Conservation (phyloP, 2,797 vertebrate genomes). For the Lacerta bilineata region DNA sequence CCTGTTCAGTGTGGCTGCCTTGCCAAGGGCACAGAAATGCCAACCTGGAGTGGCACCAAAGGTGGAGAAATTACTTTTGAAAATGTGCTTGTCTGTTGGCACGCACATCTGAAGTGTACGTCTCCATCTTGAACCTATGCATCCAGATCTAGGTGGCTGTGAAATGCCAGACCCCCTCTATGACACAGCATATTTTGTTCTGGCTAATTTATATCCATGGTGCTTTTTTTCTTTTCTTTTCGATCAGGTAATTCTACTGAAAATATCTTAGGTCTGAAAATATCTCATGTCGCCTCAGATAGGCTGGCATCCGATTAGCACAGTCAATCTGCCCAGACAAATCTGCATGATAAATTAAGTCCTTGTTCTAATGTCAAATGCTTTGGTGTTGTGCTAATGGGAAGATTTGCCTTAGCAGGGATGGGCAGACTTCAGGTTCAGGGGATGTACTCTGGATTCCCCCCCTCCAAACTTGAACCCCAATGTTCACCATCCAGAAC, state of each 20-base stretch:
- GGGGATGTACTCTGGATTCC: too few species aligned
- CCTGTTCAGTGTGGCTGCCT: not conserved
- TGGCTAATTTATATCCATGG: not conserved
- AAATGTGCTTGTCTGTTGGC: not conserved
- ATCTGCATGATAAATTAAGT: not conserved
- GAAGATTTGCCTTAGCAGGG: too few species aligned
- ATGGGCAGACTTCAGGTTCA: too few species aligned
- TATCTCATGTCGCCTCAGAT: not conserved
- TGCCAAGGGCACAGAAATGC: slow-evolving; percentile 7
- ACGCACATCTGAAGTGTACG: not conserved
- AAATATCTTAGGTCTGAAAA: not conserved
- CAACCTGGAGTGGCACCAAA: not conserved
- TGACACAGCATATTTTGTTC: not conserved
- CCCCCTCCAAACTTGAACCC: too few species aligned
- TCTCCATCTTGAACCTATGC: not conserved
- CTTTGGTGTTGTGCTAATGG: not conserved
- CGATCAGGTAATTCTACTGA: not conserved
- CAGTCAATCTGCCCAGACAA: not conserved
- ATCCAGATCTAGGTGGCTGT: not conserved
- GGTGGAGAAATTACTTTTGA: not conserved
- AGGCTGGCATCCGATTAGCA: not conserved
- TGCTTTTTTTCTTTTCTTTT: slow-evolving; percentile 10
- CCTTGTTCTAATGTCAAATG: not conserved
- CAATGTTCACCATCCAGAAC: too few species aligned
- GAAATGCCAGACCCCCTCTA: not conserved